These are phyloP conservation scores for Protomyctophum bolini DNA, from an alignment of 2,113 vertebrate genomes.

Conservation along the genomic window DNA sequence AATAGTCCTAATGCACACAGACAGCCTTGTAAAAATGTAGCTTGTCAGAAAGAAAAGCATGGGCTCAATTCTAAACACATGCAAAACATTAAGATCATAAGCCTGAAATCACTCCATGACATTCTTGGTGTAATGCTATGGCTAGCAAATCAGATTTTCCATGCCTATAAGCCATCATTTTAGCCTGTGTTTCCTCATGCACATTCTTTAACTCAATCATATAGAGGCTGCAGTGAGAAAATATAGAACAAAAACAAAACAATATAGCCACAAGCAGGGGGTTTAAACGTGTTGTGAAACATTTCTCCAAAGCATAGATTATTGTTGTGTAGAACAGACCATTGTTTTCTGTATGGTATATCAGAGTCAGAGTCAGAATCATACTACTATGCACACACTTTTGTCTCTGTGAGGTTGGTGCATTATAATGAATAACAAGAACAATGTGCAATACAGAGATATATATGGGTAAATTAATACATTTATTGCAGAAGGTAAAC, in stretches of 20 bases:
- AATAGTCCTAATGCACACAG: constrained; percentile 36
- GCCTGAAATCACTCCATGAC: constrained; percentile 6
- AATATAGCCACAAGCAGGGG: not conserved
- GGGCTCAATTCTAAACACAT: constrained; percentile 25
- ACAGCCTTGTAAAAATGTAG: constrained; percentile 27
- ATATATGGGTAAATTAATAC: too few relatives aligned
- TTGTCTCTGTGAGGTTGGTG: too few relatives aligned
- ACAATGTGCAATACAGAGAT: too few relatives aligned
- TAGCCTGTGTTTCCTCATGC: not conserved
- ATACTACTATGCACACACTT: too few relatives aligned
- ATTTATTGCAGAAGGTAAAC: too few relatives aligned
- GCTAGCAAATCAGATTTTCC: constrained; percentile 5
- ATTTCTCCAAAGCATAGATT: too few relatives aligned
- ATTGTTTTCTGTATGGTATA: too few relatives aligned
- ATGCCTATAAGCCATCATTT: not conserved
- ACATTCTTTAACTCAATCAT: not conserved
- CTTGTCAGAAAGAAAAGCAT: constrained; percentile 34
- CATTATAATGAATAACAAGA: too few relatives aligned
- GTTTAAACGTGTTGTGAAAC: too few relatives aligned
- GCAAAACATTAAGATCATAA: constrained; percentile 23
- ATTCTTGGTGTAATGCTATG: not conserved
- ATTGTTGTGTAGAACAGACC: too few relatives aligned
- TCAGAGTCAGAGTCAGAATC: too few relatives aligned
- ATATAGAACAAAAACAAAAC: not conserved
- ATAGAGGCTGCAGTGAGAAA: not conserved